Evolutionary conservation across 1,140 invertebrate genomes (phyloP).

Genomic region (Drosophila pseudoobscura): DNA sequence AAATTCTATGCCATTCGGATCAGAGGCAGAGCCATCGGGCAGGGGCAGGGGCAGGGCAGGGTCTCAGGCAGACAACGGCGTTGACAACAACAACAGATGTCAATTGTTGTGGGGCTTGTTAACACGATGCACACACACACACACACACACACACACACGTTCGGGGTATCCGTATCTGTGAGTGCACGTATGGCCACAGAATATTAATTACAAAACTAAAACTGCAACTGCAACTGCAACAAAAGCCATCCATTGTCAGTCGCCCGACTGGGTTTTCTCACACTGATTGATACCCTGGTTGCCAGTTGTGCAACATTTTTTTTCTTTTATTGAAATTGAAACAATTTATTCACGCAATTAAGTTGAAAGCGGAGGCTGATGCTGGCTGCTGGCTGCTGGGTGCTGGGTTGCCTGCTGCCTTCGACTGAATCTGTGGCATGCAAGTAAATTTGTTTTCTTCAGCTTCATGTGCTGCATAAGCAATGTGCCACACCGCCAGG

Average conservation of each 20-base stretch:
- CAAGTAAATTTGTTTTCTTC: slow-evolving; percentile 73
- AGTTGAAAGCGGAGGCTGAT: slow-evolving; percentile 50
- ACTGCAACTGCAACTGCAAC: slow-evolving; percentile 30
- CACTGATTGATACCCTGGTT: slow-evolving; percentile 68
- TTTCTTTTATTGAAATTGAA: slow-evolving; percentile 72
- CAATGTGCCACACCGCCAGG: slow-evolving; percentile 38
- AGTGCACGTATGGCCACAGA: slow-evolving; percentile 56
- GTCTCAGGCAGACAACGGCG: slow-evolving; percentile 10
- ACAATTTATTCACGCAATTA: slow-evolving; percentile 80
- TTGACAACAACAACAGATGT: slow-evolving; percentile 9
- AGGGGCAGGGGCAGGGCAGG: slow-evolving; percentile 8
- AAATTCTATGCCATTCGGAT: slow-evolving; percentile 53
- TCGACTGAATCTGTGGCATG: slow-evolving; percentile 70
- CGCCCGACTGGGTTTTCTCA: slow-evolving; percentile 52
- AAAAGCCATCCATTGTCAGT: slow-evolving; percentile 1
- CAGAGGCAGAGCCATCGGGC: slow-evolving; percentile 13
- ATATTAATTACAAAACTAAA: slow-evolving; percentile 75
- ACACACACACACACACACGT: neutral
- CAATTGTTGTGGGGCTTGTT: slow-evolving; percentile 49
- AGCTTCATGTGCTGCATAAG: slow-evolving; percentile 67
- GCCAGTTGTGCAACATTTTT: slow-evolving; percentile 66
- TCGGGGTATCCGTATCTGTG: slow-evolving; percentile 2
- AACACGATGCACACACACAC: slow-evolving; percentile 36
- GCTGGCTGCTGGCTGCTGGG: slow-evolving; percentile 2
- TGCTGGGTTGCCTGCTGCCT: slow-evolving; percentile 2